Conservation (phyloP, 2,888 invertebrate genomes). For the Cecidostiba fungosa region DNA sequence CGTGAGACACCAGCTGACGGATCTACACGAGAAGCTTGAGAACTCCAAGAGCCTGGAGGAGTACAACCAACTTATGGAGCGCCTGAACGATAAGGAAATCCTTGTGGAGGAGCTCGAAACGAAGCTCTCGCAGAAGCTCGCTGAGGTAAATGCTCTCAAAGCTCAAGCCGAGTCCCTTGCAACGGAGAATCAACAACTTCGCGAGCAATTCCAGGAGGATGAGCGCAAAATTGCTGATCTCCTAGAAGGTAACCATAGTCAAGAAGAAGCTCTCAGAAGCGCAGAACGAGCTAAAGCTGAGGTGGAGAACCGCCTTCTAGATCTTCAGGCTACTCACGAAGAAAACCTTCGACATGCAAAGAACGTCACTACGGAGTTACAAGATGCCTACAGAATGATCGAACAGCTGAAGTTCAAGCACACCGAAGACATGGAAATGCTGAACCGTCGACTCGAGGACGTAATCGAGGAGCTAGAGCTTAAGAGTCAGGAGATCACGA, state of each 20-base stretch:
- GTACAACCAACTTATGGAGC: slow-evolving; percentile 82
- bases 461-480: slow-evolving; percentile 79
- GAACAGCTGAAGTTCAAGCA: slow-evolving; percentile 77
- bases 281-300: slow-evolving; percentile 62
- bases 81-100: slow-evolving; percentile 81
- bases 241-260: slow-evolving; percentile 79
- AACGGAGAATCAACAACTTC: slow-evolving; percentile 61
- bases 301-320: slow-evolving; percentile 66
- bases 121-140: slow-evolving; percentile 30
- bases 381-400: slow-evolving; percentile 81
- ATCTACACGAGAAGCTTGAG: slow-evolving; percentile 68
- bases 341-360: slow-evolving; percentile 68
- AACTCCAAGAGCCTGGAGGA: slow-evolving; percentile 83
- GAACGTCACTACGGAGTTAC: slow-evolving; percentile 71
- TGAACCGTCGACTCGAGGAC: slow-evolving; percentile 78
- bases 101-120: slow-evolving; percentile 56
- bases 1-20: slow-evolving; percentile 64
- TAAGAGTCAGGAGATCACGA: slow-evolving; percentile 79
- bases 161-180: slow-evolving; percentile 80
- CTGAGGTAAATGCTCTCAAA: slow-evolving; percentile 66
- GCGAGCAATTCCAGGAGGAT: slow-evolving; percentile 64
- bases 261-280: slow-evolving; percentile 76
- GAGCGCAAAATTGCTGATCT: slow-evolving; percentile 71
- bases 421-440: slow-evolving; percentile 78
- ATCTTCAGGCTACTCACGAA: slow-evolving; percentile 68